These are phyloP conservation scores for Athetis lepigone DNA, from an alignment of 2,888 invertebrate species.

Conservation along the genomic window DNA sequence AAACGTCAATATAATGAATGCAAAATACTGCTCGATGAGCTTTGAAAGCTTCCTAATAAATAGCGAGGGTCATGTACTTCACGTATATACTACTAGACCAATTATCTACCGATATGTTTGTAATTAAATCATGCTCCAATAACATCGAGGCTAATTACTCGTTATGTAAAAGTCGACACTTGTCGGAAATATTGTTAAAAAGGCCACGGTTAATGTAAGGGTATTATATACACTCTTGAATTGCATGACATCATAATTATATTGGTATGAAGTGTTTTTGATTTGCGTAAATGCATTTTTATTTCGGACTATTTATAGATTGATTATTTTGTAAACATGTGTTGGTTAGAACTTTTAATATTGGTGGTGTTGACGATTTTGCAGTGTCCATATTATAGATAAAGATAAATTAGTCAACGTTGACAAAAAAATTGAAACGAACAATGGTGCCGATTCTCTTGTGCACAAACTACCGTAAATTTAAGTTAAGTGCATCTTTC, in stretches of 20 bases:
- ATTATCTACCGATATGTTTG: conserved; percentile 17
- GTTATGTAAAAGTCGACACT: conserved; percentile 54
- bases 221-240: conserved; percentile 15
- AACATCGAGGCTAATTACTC: conserved; percentile 54
- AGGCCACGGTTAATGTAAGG: conserved; percentile 55
- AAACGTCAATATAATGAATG: conserved; percentile 8
- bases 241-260: conserved; percentile 39
- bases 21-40: conserved; percentile 20
- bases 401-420: too few relatives aligned
- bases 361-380: too few relatives aligned
- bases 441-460: too few relatives aligned
- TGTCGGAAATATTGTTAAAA: conserved; percentile 57
- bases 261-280: conserved; percentile 4
- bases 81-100: conserved; percentile 9
- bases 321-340: not conserved
- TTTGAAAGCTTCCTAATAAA: conserved; percentile 58
- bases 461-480: too few relatives aligned
- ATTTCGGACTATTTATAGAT: not conserved
- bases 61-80: conserved; percentile 3
- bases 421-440: too few relatives aligned
- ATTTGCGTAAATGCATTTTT: not conserved
- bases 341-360: not conserved
- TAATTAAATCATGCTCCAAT: conserved; percentile 48
- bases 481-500: too few relatives aligned
- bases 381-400: too few relatives aligned